Percentiles rank a stretch among this genome's conserved stretches.
Evolutionary conservation across 2,113 vertebrate genomes (phyloP).

Genomic region (Cryptotis parvus): DNA sequence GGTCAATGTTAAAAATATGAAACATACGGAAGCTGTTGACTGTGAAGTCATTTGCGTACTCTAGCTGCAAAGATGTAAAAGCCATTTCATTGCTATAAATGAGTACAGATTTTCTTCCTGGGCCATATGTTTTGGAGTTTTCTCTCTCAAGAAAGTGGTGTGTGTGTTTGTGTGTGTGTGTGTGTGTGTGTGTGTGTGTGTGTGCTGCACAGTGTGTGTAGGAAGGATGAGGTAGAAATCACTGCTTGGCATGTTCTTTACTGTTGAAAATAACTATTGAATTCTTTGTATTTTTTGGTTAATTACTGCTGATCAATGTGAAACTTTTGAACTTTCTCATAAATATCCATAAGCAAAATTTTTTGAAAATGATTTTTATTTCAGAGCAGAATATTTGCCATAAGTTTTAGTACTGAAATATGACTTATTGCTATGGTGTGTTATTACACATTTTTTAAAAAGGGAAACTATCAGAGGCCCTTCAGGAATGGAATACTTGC

Average conservation of each 20-base stretch:
- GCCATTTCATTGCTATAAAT: conserved; percentile 81
- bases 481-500: conserved; percentile 17
- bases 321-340: conserved; percentile 67
- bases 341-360: conserved; percentile 68
- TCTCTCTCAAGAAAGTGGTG: conserved; percentile 52
- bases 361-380: conserved; percentile 57
- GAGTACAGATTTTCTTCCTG: conserved; percentile 84
- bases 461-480: conserved; percentile 6
- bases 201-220: not conserved
- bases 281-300: conserved; percentile 76
- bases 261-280: conserved; percentile 77
- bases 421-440: conserved; percentile 46
- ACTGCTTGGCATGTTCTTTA: conserved; percentile 71
- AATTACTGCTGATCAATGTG: conserved; percentile 71
- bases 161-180: not conserved
- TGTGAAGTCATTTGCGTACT: conserved; percentile 82
- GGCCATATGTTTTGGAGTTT: conserved; percentile 79
- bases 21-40: conserved; percentile 81
- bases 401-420: conserved; percentile 57
- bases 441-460: conserved; percentile 27
- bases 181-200: not conserved
- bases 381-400: conserved; percentile 49
- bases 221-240: conserved; percentile 59
- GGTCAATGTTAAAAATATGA: conserved; percentile 83
- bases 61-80: conserved; percentile 82